These are phyloP conservation scores for Platygyra sinensis DNA, from an alignment of 64 coral and sea anemone species.

Conservation along the genomic window DNA sequence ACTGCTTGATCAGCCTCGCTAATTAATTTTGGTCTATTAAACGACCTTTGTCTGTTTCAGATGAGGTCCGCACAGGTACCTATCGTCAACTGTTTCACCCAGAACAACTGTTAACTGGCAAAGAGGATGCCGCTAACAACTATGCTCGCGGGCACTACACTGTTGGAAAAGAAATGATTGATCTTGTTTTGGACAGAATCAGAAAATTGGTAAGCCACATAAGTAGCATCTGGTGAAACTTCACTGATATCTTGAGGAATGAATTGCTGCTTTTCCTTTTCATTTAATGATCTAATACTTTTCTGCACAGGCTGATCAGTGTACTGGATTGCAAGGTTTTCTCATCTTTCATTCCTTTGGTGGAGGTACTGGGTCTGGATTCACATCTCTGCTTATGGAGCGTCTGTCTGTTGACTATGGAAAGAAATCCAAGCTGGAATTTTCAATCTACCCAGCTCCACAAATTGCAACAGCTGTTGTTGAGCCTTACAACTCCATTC, in stretches of 20 bases:
- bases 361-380: conserved; percentile 29
- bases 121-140: conserved; percentile 39
- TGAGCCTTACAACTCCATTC: conserved; percentile 35
- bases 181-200: neutral
- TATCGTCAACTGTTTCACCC: conserved; percentile 35
- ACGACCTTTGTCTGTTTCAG: neutral
- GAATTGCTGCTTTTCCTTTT: neutral
- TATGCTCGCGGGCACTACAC: conserved; percentile 37
- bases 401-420: conserved; percentile 38
- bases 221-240: neutral
- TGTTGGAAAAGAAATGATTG: conserved; percentile 14
- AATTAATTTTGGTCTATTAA: no score
- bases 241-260: neutral
- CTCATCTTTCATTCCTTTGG: conserved; percentile 24
- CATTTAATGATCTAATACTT: neutral
- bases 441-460: conserved; percentile 13
- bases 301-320: conserved; percentile 2
- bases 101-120: conserved; percentile 14
- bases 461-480: conserved; percentile 32
- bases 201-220: conserved; percentile 15
- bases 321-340: conserved; percentile 25
- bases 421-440: conserved; percentile 25
- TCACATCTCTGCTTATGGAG: conserved; percentile 29
- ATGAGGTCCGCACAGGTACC: conserved; percentile 6
- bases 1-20: no score